Percentiles rank a stretch among this genome's conserved stretches.
Evolutionary conservation across 2,113 vertebrate species (phyloP).

Genomic region (Thunnus thynnus): DNA sequence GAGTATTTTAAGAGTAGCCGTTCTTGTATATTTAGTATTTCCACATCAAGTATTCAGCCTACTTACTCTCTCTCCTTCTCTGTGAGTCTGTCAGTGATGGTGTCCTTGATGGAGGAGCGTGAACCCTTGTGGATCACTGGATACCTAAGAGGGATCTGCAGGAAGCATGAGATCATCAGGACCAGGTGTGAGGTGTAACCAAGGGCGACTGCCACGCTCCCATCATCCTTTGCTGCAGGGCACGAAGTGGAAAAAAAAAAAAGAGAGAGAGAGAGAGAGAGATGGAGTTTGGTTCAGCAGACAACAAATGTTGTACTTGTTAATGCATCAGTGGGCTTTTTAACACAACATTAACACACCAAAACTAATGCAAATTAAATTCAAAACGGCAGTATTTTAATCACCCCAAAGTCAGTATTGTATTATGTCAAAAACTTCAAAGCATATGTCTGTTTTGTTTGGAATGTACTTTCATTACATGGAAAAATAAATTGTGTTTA

Average conservation of each 20-base stretch:
- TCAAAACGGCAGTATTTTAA: conserved; percentile 21
- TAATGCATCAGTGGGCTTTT: background rate
- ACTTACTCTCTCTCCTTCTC: conserved; percentile 99
- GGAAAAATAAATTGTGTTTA: conserved; percentile 39
- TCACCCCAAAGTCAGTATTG: conserved; percentile 29
- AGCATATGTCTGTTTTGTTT: conserved; percentile 24
- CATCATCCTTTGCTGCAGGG: conserved; percentile 94
- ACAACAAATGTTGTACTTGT: background rate
- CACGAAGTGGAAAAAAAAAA: conserved; percentile 34
- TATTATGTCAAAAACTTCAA: conserved; percentile 42
- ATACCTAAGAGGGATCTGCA: conserved; percentile 97
- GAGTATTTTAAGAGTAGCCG: background rate
- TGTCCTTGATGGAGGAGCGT: conserved; percentile 96
- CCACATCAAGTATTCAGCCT: background rate
- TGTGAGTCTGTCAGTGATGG: conserved; percentile 96
- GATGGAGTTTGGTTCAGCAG: background rate
- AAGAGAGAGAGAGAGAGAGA: conserved; percentile 1
- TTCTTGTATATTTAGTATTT: background rate
- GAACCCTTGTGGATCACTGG: conserved; percentile 98
- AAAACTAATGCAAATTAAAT: conserved; percentile 23
- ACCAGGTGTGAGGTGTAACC: conserved; percentile 98
- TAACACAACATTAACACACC: conserved; percentile 1
- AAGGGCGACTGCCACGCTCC: conserved; percentile 95
- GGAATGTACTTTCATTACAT: conserved; percentile 26
- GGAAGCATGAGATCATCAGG: conserved; percentile 98